These are phyloP conservation scores for Poeciliopsis turneri DNA, from an alignment of 2,797 vertebrate species.

Conservation along the genomic window DNA sequence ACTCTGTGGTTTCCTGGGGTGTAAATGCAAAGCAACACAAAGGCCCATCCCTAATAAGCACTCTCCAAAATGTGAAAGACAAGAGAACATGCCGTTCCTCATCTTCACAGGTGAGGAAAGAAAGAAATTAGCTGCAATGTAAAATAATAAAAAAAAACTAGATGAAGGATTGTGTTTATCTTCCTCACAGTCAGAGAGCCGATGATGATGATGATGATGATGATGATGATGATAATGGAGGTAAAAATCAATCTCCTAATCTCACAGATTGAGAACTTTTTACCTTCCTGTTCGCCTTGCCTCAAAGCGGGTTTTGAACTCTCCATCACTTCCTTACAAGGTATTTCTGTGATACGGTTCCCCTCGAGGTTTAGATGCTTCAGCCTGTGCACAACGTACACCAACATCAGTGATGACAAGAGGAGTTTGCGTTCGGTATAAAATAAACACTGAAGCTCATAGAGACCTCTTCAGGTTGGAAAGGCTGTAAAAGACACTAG, in stretches of 20 bases:
- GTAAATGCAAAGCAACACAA: neutral
- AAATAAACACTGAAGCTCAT: neutral
- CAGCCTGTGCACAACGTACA: conserved; percentile 73
- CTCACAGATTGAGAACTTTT: conserved; percentile 1
- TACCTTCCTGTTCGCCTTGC: conserved; percentile 31
- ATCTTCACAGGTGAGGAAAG: neutral
- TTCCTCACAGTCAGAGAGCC: neutral
- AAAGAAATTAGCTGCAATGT: neutral
- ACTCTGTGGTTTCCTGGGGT: neutral
- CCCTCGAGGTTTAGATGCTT: conserved; percentile 85
- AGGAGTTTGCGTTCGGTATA: neutral
- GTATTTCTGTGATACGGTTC: conserved; percentile 84
- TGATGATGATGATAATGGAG: neutral
- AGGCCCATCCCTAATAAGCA: neutral
- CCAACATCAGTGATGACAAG: neutral
- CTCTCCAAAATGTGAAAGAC: neutral
- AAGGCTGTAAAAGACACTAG: conserved; percentile 82
- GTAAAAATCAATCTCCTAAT: neutral
- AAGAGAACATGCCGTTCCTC: neutral
- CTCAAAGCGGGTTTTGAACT: conserved; percentile 5
- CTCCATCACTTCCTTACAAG: conserved; percentile 74
- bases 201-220: neutral
- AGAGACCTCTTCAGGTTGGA: conserved; percentile 81
- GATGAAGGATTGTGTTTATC: neutral
- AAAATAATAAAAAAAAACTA: neutral